phyloP scores from a whole-genome alignment of 92 coral and sea anemone species.

The Parazoanthus swiftii region DNA sequence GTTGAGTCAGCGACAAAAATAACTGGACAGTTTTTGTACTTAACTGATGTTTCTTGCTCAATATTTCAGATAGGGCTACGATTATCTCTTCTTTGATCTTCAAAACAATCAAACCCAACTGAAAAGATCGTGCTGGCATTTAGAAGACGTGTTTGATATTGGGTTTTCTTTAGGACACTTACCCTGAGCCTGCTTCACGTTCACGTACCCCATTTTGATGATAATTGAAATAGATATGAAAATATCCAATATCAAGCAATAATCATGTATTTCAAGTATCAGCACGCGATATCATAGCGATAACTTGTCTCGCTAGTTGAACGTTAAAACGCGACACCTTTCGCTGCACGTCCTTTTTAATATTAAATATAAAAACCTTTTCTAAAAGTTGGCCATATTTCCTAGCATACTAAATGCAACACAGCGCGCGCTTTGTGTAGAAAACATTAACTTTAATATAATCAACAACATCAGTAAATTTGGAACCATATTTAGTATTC shows the following conservation, averaged over 20 bases:
- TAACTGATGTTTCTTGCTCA: not conserved
- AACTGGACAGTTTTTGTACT: not conserved
- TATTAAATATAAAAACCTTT: too few relatives aligned
- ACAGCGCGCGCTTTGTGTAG: not conserved
- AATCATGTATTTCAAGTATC: not conserved
- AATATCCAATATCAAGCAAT: not conserved
- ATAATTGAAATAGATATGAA: too few relatives aligned
- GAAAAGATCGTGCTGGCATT: not conserved
- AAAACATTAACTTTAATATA: too few relatives aligned
- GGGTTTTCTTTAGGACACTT: not conserved
- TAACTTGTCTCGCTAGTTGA: not conserved
- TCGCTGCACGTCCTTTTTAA: not conserved
- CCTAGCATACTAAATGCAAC: not conserved
- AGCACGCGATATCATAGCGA: not conserved
- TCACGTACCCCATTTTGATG: not conserved
- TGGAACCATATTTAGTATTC: not conserved
- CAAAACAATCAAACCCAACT: not conserved
- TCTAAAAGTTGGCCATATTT: not conserved
- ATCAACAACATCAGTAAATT: not conserved
- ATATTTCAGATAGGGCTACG: not conserved
- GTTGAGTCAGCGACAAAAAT: not conserved
- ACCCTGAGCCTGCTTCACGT: not conserved
- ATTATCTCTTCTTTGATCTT: not conserved
- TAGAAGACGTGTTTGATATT: not conserved
- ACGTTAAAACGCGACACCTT: not conserved